Evolutionary conservation across 2,113 vertebrate species (phyloP), one percentile per base, ranked within the genome.

Genomic region (Promerops cafer): DNA sequence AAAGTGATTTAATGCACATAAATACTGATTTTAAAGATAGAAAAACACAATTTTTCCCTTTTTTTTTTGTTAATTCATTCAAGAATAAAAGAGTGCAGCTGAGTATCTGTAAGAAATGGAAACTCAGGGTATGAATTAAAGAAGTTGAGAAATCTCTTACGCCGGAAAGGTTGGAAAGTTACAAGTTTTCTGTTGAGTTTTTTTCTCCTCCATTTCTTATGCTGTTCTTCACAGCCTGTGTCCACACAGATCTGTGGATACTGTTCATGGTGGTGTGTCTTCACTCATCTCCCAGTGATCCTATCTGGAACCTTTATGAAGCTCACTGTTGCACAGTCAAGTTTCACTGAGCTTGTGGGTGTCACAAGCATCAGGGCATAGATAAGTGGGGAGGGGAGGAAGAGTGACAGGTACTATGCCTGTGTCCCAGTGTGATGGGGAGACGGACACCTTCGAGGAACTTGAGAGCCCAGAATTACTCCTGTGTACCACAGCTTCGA

Each of bases 341-440:
- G 6, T 79, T 84, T 82, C 30, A 39, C 33, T 6, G 18, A 35
- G 15, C 4, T 54, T 63, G 14, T 39, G 21, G 54, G 18, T 2
- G 1, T 28, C 24, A 64, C 9, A 59, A 16, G 14, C 2, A 3
- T 7, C 31, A 65, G 9, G 40, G 6, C 12, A 54, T 0, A 50
- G 21, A 12, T 13, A 28, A 69, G 4, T 35, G 13, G 9, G 31
- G 12, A 49, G 6, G 15, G 7, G 12, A 79, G 56, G 35, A 79
- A 86, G 14, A 61, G 7, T 35, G 18, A 8, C 26, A 59, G 15
- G 8, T 42, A 3, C 16, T 33, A 9, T 59, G 13, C 28, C 10
- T 53, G n/a, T 8, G 2, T 52, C 28, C 30, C 20, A 6, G 7
- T 65, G 30, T 52, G 33, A 40, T 19, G 69, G 24, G 45, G 14